phyloP scores from a whole-genome alignment of 2,113 vertebrate species.

The Otocyon megalotis region DNA sequence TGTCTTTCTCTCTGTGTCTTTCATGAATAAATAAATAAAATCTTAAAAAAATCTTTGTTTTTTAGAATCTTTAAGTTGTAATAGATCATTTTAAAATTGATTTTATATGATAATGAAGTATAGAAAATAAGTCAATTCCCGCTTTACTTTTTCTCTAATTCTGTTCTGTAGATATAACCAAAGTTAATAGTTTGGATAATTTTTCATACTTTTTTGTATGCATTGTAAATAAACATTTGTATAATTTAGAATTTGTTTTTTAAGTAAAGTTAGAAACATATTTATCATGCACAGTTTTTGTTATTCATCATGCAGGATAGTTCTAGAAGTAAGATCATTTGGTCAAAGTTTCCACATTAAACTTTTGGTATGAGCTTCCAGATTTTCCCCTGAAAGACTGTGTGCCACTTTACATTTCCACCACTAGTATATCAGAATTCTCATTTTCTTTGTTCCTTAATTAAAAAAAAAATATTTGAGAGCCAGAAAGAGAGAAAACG shows the following conservation, averaged over 20 bases:
- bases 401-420: neutral
- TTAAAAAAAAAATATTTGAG: too few species aligned
- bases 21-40: too few species aligned
- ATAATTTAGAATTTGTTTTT: neutral
- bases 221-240: slow-evolving; percentile 16
- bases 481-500: too few species aligned
- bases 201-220: slow-evolving; percentile 2
- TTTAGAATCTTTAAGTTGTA: slow-evolving; percentile 17
- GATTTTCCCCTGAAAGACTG: neutral
- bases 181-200: slow-evolving; percentile 28
- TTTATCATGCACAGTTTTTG: neutral
- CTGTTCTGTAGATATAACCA: neutral
- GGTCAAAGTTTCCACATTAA: neutral
- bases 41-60: neutral
- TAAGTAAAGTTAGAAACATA: slow-evolving; percentile 22
- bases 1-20: too few species aligned
- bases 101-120: slow-evolving; percentile 8
- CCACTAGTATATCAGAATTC: neutral
- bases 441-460: neutral
- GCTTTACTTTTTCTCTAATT: slow-evolving; percentile 24
- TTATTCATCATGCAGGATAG: neutral
- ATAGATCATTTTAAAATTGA: neutral
- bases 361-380: neutral
- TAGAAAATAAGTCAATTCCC: neutral
- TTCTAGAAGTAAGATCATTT: slow-evolving; percentile 37